These are phyloP conservation scores for Danio albolineatus DNA, from an alignment of 2,797 vertebrate genomes.

Conservation along the genomic window DNA sequence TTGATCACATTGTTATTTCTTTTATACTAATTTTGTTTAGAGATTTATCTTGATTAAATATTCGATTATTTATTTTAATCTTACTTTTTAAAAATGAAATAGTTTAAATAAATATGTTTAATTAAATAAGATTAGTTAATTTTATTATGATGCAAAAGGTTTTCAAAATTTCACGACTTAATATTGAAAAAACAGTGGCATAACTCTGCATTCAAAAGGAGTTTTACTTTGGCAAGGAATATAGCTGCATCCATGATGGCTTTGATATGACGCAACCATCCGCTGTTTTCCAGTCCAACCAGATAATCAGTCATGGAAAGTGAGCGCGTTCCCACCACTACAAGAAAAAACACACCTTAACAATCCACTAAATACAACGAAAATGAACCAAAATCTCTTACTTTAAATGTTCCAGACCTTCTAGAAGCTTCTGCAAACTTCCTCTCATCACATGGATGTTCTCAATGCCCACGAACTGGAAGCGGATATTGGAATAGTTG, in stretches of 20 bases:
- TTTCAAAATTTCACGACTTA: not conserved
- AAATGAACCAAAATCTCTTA: not conserved
- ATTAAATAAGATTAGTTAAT: no score
- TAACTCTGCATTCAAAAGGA: not conserved
- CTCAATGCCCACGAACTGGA: constrained; percentile 99
- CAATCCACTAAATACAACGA: constrained; percentile 9
- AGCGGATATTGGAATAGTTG: constrained; percentile 98
- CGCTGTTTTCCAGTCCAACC: constrained; percentile 89
- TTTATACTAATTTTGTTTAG: no score
- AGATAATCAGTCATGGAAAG: constrained; percentile 91
- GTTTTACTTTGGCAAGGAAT: constrained; percentile 88
- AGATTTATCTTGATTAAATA: no score
- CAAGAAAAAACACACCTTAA: constrained; percentile 48
- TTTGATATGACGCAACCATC: constrained; percentile 96
- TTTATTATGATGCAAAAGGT: no score
- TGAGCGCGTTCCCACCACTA: constrained; percentile 87
- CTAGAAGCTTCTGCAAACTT: constrained; percentile 94
- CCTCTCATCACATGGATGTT: constrained; percentile 98
- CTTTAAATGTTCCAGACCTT: constrained; percentile 79
- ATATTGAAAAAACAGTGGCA: not conserved
- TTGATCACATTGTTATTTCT: no score
- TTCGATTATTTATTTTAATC: no score
- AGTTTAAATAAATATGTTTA: no score
- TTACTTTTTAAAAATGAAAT: no score
- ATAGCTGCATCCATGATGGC: constrained; percentile 92